These are phyloP conservation scores for Heliocidaris tuberculata DNA, from an alignment of 35 echinoderm and acorn worm species.

Conservation along the genomic window DNA sequence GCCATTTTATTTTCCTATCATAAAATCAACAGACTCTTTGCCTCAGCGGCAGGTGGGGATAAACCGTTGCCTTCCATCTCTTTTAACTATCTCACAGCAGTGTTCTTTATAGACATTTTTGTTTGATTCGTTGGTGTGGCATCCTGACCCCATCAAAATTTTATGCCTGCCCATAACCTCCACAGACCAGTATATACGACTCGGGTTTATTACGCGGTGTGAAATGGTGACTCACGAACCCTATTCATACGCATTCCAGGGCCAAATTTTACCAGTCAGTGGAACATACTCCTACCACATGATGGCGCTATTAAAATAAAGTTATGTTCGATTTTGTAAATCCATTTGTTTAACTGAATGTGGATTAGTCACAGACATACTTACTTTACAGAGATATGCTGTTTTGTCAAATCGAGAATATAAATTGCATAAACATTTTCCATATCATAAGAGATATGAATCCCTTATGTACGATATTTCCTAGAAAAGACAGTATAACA, in stretches of 20 bases:
- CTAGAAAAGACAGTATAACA: too few species aligned
- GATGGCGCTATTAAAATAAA: neutral
- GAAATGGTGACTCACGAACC: neutral
- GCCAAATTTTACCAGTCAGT: neutral
- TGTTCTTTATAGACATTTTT: slow-evolving; percentile 16
- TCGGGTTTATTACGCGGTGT: neutral
- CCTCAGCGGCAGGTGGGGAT: slow-evolving; percentile 19
- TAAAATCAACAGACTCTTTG: slow-evolving; percentile 29
- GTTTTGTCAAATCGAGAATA: too few species aligned
- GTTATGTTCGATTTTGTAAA: too few species aligned
- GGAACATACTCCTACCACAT: neutral
- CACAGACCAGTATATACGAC: neutral
- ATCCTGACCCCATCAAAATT: neutral
- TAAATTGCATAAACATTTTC: too few species aligned
- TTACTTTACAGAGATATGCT: too few species aligned
- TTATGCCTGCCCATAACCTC: neutral
- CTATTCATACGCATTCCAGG: neutral
- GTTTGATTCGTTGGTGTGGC: neutral
- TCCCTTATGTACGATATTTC: too few species aligned
- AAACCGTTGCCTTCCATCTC: neutral
- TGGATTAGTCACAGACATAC: neutral
- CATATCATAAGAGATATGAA: too few species aligned
- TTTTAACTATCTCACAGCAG: neutral
- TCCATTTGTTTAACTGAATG: neutral
- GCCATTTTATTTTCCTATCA: slow-evolving; percentile 2